Percentiles rank a stretch among this genome's conserved stretches.
These are phyloP conservation scores for Smithornis capensis DNA, from an alignment of 2,113 vertebrate species.

Conservation along the genomic window DNA sequence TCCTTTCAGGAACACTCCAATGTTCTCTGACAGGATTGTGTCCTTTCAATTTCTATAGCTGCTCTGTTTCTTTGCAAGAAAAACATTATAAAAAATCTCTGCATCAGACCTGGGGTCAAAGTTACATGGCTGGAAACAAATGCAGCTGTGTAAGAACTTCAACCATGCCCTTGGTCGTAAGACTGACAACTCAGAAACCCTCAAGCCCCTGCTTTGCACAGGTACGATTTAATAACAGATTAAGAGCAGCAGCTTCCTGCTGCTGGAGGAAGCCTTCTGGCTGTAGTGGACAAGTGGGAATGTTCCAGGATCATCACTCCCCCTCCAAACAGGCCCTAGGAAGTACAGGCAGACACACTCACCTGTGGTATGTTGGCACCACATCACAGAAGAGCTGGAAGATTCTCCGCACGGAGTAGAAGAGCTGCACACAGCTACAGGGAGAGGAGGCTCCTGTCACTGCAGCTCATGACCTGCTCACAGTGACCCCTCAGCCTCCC, in stretches of 20 bases:
- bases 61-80: background rate
- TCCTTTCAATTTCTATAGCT: background rate
- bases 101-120: background rate
- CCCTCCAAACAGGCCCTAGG: background rate
- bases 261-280: background rate
- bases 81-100: background rate
- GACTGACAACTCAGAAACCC: background rate
- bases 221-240: rapidly evolving
- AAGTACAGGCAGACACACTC: conserved; percentile 27
- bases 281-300: background rate
- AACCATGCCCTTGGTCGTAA: rapidly evolving
- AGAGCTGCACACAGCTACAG: conserved; percentile 87
- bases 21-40: background rate
- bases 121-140: background rate
- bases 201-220: background rate
- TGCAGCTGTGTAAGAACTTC: background rate
- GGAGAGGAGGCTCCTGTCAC: background rate
- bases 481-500: background rate
- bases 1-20: background rate
- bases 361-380: conserved; percentile 96
- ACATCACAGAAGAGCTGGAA: conserved; percentile 97
- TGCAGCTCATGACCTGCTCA: rapidly evolving
- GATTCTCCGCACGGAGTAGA: conserved; percentile 91
- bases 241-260: rapidly evolving
- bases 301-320: rapidly evolving